Conservation (phyloP, 2,797 vertebrate genomes). For the Ptychadena robeensis region DNA sequence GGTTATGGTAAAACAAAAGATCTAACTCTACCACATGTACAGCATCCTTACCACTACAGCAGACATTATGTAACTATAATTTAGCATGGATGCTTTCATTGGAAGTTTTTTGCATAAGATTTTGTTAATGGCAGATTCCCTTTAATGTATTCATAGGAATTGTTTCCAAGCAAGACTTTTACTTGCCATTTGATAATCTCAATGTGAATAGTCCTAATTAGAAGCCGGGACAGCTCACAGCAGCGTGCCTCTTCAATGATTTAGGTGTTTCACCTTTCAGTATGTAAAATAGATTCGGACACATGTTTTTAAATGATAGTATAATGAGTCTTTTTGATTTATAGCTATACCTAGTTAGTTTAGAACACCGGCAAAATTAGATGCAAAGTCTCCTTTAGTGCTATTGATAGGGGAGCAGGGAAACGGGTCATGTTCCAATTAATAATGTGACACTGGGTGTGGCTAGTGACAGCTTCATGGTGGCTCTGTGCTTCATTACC, state of each 20-base stretch:
- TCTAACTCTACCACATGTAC: too few relatives aligned
- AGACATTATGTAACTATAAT: background rate
- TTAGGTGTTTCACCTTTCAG: constrained; percentile 22
- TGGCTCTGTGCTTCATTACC: background rate
- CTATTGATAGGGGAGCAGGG: background rate
- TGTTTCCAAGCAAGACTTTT: constrained; percentile 7
- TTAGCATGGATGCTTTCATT: background rate
- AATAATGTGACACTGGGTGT: constrained; percentile 6
- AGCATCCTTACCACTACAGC: too few relatives aligned
- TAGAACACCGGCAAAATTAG: constrained; percentile 4
- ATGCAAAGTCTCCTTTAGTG: constrained; percentile 1
- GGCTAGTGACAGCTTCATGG: background rate
- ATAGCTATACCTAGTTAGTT: constrained; percentile 5
- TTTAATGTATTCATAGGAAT: background rate
- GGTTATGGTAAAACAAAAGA: too few relatives aligned
- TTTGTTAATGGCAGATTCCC: background rate
- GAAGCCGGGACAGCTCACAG: background rate
- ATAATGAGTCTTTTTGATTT: constrained; percentile 26
- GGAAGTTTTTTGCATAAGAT: too few relatives aligned
- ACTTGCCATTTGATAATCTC: background rate
- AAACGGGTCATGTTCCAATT: constrained; percentile 3
- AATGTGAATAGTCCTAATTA: background rate
- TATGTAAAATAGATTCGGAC: constrained; percentile 31
- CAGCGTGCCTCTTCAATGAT: constrained; percentile 3
- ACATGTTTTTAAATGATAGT: constrained; percentile 8